Percentiles rank a stretch among this genome's conserved stretches.
phyloP scores from a whole-genome alignment of 2,888 invertebrate genomes.

The Boloria euphrosyne region DNA sequence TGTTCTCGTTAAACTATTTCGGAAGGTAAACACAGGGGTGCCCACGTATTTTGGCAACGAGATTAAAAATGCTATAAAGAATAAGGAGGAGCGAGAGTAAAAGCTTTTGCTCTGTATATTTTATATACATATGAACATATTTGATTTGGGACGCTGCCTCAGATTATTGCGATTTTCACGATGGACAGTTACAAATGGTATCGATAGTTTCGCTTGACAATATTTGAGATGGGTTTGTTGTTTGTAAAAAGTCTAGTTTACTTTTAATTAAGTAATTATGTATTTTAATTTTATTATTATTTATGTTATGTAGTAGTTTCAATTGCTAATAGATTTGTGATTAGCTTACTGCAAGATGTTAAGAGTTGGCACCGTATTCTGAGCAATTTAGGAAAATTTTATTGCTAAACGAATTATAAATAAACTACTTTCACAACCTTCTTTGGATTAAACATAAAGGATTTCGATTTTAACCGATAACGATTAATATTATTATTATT shows the following conservation, averaged over 20 bases:
- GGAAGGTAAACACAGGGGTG: constrained; percentile 79
- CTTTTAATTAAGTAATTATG: neutral
- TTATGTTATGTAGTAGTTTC: no score
- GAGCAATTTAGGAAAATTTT: no score
- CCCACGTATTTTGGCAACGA: constrained; percentile 77
- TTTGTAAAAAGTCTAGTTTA: neutral
- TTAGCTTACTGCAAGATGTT: no score
- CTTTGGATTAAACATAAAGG: no score
- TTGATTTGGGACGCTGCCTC: constrained; percentile 60
- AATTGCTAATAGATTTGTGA: no score
- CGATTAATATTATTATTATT: no score
- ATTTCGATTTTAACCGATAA: no score
- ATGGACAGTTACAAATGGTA: constrained; percentile 26
- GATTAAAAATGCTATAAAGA: constrained; percentile 81
- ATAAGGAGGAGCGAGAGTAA: constrained; percentile 59
- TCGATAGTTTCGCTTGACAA: constrained; percentile 19
- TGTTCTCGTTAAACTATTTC: constrained; percentile 82
- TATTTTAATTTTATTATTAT: no score
- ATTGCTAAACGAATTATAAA: no score
- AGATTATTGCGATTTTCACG: constrained; percentile 27
- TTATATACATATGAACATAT: constrained; percentile 72
- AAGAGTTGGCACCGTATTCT: no score
- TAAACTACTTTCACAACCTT: no score
- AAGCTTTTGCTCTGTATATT: constrained; percentile 80
- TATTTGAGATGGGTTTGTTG: neutral